Percentiles rank a stretch among this genome's conserved stretches.
These are phyloP conservation scores for Trogon surrucura DNA, from an alignment of 2,113 vertebrate species.

Conservation along the genomic window DNA sequence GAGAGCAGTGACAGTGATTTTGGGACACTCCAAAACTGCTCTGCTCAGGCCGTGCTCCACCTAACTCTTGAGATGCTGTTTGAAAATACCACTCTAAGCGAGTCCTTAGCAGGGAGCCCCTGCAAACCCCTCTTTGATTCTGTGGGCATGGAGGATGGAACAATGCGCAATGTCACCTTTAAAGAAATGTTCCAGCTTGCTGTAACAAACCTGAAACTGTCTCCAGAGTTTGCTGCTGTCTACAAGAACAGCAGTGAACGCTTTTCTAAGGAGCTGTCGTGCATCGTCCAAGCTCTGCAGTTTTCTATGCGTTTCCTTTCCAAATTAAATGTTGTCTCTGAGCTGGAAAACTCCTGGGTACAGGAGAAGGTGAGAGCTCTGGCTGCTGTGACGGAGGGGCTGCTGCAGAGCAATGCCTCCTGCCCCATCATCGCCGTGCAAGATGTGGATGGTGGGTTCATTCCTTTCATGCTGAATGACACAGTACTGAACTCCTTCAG, in stretches of 20 bases:
- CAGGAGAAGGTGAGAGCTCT: background rate
- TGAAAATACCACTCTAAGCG: conserved; percentile 5
- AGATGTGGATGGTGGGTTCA: background rate
- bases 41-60: background rate
- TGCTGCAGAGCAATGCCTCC: background rate
- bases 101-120: background rate
- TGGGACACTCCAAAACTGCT: conserved; percentile 15
- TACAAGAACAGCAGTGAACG: background rate
- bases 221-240: conserved; percentile 44
- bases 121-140: conserved; percentile 48
- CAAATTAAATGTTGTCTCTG: background rate
- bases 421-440: background rate
- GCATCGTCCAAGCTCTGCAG: conserved; percentile 23
- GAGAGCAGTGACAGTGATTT: background rate
- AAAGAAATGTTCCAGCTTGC: conserved; percentile 32
- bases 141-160: background rate
- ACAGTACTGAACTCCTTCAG: background rate
- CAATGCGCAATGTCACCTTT: background rate
- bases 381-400: background rate
- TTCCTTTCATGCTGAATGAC: background rate
- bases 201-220: background rate
- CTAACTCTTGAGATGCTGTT: conserved; percentile 38
- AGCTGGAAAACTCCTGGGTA: conserved; percentile 29
- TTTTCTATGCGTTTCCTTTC: conserved; percentile 49
- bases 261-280: conserved; percentile 1